A percentile compares a stretch with the other conserved stretches of the same genome.
These are phyloP conservation scores for Bucorvus abyssinicus DNA, from an alignment of 2,797 vertebrate species.

Conservation along the genomic window DNA sequence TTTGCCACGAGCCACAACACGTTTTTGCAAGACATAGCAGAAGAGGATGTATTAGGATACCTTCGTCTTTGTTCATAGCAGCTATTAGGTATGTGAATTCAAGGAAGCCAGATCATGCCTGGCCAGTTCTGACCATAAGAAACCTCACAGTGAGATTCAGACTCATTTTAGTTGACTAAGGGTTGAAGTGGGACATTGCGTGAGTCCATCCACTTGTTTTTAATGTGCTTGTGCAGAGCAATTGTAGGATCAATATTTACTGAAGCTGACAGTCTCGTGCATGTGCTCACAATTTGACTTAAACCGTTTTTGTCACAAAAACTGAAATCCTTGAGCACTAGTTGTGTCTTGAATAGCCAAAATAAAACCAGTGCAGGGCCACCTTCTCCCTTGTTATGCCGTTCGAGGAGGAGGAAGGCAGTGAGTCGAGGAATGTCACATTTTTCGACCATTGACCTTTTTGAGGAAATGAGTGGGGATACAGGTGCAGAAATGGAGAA, in stretches of 20 bases:
- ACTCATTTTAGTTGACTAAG: neutral
- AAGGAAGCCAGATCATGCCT: neutral
- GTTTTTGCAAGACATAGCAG: neutral
- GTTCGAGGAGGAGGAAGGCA: neutral
- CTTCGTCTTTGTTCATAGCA: neutral
- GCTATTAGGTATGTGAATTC: neutral
- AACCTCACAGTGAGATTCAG: neutral
- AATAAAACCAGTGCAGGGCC: neutral
- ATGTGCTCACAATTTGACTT: neutral
- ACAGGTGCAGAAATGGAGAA: neutral
- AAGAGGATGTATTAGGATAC: neutral
- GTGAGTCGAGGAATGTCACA: rapidly evolving
- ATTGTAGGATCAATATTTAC: neutral
- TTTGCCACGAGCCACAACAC: neutral
- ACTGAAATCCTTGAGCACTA: neutral
- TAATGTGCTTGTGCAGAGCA: neutral
- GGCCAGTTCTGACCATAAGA: neutral
- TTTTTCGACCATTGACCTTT: neutral
- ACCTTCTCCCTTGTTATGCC: neutral
- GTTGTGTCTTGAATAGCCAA: neutral
- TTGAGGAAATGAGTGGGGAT: neutral
- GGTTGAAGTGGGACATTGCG: neutral
- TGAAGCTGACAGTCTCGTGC: neutral
- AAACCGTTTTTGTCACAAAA: neutral
- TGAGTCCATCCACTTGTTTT: neutral